phyloP scores from a whole-genome alignment of 2,888 invertebrate species.

The Allophyes oxyacanthae region DNA sequence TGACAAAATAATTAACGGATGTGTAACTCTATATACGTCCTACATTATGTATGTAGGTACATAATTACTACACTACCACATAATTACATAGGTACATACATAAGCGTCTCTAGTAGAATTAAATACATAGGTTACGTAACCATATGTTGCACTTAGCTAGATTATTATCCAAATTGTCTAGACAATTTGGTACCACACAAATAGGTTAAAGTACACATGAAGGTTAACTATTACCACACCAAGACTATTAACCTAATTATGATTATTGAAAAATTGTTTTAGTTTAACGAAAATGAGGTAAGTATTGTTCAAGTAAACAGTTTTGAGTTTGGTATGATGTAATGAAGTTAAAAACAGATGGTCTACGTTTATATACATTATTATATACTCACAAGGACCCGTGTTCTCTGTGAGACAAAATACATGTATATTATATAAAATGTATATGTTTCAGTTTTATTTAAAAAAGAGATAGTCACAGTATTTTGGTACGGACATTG shows the following conservation, averaged over 20 bases:
- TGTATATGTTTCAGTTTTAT: constrained; percentile 30
- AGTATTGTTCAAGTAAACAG: constrained; percentile 2
- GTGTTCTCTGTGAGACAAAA: constrained; percentile 87
- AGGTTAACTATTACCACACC: constrained; percentile 19
- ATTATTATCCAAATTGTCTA: constrained; percentile 17
- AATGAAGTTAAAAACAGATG: constrained; percentile 63
- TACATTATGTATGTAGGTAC: constrained; percentile 9
- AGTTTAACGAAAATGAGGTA: constrained; percentile 7
- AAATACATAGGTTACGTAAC: constrained; percentile 7
- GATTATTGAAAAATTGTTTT: constrained; percentile 7
- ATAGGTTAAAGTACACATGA: constrained; percentile 11
- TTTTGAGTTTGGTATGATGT: constrained; percentile 22
- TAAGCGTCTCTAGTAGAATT: constrained; percentile 1
- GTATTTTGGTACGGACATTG: constrained; percentile 2
- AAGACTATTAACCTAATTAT: constrained; percentile 11
- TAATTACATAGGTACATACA: constrained; percentile 19
- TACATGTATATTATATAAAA: constrained; percentile 70
- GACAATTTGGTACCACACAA: constrained; percentile 8
- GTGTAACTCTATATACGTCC: constrained; percentile 20
- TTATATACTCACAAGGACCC: constrained; percentile 86
- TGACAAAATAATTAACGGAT: constrained; percentile 7
- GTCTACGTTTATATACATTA: constrained; percentile 57
- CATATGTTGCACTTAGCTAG: constrained; percentile 13
- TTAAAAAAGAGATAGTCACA: constrained; percentile 4
- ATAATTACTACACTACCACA: constrained; percentile 18